Evolutionary conservation across 2,888 invertebrate species (phyloP).

Genomic region (Spatulosminthurus flaviceps): DNA sequence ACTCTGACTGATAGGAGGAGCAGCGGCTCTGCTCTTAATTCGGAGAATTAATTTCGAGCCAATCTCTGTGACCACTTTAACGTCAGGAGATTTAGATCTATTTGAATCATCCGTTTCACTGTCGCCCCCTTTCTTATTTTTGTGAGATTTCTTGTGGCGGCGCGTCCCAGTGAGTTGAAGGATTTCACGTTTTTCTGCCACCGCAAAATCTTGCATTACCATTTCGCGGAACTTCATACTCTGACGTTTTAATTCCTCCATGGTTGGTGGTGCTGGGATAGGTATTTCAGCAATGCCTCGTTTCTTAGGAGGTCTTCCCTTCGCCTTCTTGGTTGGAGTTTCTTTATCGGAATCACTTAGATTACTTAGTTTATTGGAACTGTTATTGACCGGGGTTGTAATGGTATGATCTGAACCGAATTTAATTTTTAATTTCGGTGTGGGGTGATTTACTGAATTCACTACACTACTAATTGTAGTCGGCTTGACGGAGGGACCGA

Average conservation of each 20-base stretch:
- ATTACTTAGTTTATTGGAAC: conserved; percentile 43
- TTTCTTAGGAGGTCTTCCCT: conserved; percentile 81
- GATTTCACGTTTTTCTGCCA: conserved; percentile 71
- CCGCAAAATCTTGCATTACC: conserved; percentile 85
- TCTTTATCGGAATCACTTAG: conserved; percentile 62
- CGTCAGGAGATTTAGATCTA: conserved; percentile 57
- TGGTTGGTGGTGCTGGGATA: conserved; percentile 69
- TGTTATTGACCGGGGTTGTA: conserved; percentile 3
- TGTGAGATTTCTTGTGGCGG: conserved; percentile 66
- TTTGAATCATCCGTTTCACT: conserved; percentile 69
- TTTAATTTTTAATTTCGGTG: conserved; percentile 64
- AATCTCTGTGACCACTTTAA: conserved; percentile 60
- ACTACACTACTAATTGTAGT: conserved; percentile 51
- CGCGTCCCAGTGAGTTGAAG: conserved; percentile 56
- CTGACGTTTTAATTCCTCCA: conserved; percentile 83
- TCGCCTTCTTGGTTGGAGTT: conserved; percentile 64
- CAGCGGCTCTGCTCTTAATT: conserved; percentile 71
- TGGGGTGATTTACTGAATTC: conserved; percentile 61
- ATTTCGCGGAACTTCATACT: conserved; percentile 86
- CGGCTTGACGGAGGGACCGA: not conserved
- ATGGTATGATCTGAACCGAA: conserved; percentile 52
- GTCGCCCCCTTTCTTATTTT: conserved; percentile 69
- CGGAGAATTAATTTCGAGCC: conserved; percentile 81
- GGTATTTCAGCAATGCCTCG: conserved; percentile 66
- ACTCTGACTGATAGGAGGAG: conserved; percentile 35